phyloP scores from a whole-genome alignment of 2,113 vertebrate genomes.

The Otus sunia region DNA sequence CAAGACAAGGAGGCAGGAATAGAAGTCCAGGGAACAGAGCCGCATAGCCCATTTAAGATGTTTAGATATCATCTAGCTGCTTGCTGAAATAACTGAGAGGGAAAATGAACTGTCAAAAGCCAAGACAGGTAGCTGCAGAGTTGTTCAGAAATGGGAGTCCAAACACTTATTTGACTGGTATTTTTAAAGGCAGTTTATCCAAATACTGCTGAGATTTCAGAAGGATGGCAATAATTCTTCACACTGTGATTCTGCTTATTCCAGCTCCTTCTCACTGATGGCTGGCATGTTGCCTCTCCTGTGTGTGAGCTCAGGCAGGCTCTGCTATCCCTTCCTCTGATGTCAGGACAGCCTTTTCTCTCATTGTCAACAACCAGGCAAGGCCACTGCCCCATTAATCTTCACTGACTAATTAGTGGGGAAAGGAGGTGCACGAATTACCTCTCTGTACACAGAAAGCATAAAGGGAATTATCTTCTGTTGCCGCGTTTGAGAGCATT shows the following conservation, averaged over 20 bases:
- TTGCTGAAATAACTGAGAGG: background rate
- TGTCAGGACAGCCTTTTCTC: background rate
- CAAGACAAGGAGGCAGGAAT: background rate
- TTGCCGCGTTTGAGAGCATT: background rate
- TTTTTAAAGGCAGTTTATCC: background rate
- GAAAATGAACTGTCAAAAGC: background rate
- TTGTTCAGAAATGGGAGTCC: fast-evolving
- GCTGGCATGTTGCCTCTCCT: background rate
- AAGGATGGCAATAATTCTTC: background rate
- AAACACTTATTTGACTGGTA: background rate
- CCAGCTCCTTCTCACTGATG: background rate
- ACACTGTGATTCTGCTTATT: background rate
- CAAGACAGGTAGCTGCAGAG: background rate
- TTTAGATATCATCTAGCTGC: background rate
- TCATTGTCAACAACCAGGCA: background rate
- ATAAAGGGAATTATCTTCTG: background rate
- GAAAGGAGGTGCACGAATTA: background rate
- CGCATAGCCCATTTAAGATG: background rate
- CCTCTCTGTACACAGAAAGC: background rate
- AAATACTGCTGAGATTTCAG: background rate
- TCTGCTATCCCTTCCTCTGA: background rate
- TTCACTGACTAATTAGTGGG: fast-evolving
- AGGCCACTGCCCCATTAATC: background rate
- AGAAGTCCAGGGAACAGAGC: background rate
- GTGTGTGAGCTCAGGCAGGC: background rate